Base-by-base conservation (phyloP, 2,888 invertebrate genomes). In the Trimorus sp. region DNA sequence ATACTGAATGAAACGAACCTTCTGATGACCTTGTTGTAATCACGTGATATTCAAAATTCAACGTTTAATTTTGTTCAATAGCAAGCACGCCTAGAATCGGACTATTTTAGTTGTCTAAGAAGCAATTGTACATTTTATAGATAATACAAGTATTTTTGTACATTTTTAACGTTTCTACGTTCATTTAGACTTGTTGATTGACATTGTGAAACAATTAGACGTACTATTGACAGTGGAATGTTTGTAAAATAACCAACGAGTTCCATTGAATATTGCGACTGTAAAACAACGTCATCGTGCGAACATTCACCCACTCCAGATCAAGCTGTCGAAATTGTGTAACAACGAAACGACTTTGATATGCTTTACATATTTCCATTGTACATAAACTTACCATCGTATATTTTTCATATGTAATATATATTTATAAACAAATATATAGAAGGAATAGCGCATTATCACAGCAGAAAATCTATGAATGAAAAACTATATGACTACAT, bases 341-440 rank as follows among this genome's bases (percentile, higher is more conserved):
- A 66, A 65, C 69, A 73, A 73, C 11, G 26, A 26, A 37, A 83
- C 76, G 84, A 87, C 85, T 86, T 85, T 86, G 84, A 82, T 88
- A 86, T 84, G 84, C 87, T 89, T 87, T 87, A 85, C 85, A 87
- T 88, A 87, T 88, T 87, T 87, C 86, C 88, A 88, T 86, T 90
- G 90, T 90, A 90, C 65, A 90, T 90, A 89, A 58, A 87, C 83
- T 87, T 86, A 88, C 88, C 86, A 87, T 88, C 88, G 87, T 90
- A 87, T 91, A 90, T 90, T 90, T 91, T 90, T 90, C 89, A 89
- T 87, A 86, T 86, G 85, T 84, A 83, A 84, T 85, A 85, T 86
- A 86, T 86, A 86, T 85, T 84, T 87, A 86, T 86, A 85, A 70
- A 82, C 84, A 86, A 66, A 77, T 69, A 73, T 85, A 45, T 45